Conservation (phyloP, 2,888 invertebrate species). For the Leucoptera coffeella region DNA sequence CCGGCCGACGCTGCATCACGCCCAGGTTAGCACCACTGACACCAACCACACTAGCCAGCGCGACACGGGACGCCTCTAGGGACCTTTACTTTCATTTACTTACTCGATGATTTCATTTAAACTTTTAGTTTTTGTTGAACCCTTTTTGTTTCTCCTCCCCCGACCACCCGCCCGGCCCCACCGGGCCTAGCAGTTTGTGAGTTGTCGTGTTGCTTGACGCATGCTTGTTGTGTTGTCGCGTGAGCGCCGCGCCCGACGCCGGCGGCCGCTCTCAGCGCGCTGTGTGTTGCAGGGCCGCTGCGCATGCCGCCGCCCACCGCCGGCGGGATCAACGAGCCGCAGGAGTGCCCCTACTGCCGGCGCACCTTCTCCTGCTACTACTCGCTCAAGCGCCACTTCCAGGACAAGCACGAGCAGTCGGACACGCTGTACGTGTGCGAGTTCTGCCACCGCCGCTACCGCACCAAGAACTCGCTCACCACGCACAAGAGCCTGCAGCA, state of each 20-base stretch:
- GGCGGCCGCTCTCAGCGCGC: slow-evolving; percentile 48
- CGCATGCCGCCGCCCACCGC: slow-evolving; percentile 86
- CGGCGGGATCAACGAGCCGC: slow-evolving; percentile 87
- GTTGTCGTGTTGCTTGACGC: slow-evolving; percentile 57
- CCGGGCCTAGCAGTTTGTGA: slow-evolving; percentile 49
- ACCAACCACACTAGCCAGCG: slow-evolving; percentile 21
- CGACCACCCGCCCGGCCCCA: slow-evolving; percentile 26
- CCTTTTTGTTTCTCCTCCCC: slow-evolving; percentile 12
- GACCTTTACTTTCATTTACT: slow-evolving; percentile 14
- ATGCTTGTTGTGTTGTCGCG: slow-evolving; percentile 56
- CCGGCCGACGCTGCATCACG: slow-evolving; percentile 51
- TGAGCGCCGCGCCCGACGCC: slow-evolving; percentile 56
- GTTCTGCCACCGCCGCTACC: slow-evolving; percentile 83
- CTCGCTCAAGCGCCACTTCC: slow-evolving; percentile 87
- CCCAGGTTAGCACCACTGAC: too few species aligned
- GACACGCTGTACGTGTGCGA: slow-evolving; percentile 87
- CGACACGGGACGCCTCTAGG: slow-evolving; percentile 7
- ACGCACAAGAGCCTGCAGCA: slow-evolving; percentile 91
- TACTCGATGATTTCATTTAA: slow-evolving; percentile 13
- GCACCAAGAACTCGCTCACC: slow-evolving; percentile 87
- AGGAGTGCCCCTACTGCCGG: slow-evolving; percentile 89
- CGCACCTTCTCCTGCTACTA: slow-evolving; percentile 91
- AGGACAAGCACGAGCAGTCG: slow-evolving; percentile 89
- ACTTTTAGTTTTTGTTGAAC: slow-evolving; percentile 27
- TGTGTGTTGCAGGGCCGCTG: slow-evolving; percentile 51